Percentiles rank a stretch among this genome's conserved stretches.
Evolutionary conservation across 2,797 vertebrate species (phyloP).

Genomic region (Hypotaenidia okinawae): DNA sequence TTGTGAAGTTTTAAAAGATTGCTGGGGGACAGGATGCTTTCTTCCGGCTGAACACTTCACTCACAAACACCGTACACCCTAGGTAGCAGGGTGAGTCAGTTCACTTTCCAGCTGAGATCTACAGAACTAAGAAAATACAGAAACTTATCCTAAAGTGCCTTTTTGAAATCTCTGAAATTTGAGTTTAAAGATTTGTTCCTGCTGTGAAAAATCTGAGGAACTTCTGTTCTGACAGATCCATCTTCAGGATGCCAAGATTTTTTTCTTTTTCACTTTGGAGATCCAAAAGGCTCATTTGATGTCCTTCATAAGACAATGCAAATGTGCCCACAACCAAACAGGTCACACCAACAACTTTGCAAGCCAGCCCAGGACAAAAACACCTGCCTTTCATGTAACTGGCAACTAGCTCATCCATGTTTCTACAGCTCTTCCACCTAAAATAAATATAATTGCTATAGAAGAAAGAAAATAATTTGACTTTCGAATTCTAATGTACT

Average conservation of each 20-base stretch:
- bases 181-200: neutral
- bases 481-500: neutral
- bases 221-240: neutral
- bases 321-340: neutral
- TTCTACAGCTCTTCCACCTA: neutral
- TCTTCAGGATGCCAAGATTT: neutral
- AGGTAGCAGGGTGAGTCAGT: neutral
- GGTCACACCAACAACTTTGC: neutral
- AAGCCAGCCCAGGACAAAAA: neutral
- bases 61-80: neutral
- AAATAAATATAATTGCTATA: neutral
- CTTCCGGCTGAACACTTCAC: neutral
- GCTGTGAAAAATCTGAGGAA: neutral
- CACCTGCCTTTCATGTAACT: neutral
- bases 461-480: neutral
- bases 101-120: neutral
- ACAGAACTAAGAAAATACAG: neutral
- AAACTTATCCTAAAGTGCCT: neutral
- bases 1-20: neutral
- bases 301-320: neutral
- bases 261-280: neutral
- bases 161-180: neutral
- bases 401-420: neutral
- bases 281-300: neutral
- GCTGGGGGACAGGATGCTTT: neutral